phyloP scores from a whole-genome alignment of 2,888 invertebrate species.

The Lasioglossum vierecki region DNA sequence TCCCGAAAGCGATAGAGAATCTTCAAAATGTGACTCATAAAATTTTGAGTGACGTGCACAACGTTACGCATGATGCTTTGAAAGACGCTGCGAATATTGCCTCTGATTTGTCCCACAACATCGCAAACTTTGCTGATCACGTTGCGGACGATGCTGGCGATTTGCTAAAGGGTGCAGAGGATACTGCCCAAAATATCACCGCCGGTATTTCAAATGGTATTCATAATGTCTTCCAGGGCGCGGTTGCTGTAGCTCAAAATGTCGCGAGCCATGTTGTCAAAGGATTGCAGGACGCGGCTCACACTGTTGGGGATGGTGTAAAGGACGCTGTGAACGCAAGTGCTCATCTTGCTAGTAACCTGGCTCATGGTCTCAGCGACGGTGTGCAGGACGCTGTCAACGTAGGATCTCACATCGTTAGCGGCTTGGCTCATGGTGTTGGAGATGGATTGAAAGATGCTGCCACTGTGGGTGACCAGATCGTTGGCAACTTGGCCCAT shows the following conservation, averaged over 20 bases:
- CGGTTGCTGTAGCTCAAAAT: neutral
- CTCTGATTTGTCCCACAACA: neutral
- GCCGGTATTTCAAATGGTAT: neutral
- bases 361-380: neutral
- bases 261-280: neutral
- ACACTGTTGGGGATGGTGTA: neutral
- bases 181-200: neutral
- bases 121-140: neutral
- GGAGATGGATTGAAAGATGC: neutral
- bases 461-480: neutral
- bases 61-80: neutral
- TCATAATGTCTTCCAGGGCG: neutral
- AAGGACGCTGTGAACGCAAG: no score
- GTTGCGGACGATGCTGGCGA: neutral
- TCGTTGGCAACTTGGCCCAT: neutral
- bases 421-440: neutral
- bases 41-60: neutral
- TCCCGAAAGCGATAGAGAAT: neutral
- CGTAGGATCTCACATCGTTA: neutral
- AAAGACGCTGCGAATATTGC: neutral
- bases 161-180: neutral
- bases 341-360: neutral
- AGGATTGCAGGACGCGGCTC: neutral
- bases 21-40: neutral
- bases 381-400: neutral